Evolutionary conservation across 2,888 invertebrate species (phyloP).

Genomic region (Ochropacha duplaris): DNA sequence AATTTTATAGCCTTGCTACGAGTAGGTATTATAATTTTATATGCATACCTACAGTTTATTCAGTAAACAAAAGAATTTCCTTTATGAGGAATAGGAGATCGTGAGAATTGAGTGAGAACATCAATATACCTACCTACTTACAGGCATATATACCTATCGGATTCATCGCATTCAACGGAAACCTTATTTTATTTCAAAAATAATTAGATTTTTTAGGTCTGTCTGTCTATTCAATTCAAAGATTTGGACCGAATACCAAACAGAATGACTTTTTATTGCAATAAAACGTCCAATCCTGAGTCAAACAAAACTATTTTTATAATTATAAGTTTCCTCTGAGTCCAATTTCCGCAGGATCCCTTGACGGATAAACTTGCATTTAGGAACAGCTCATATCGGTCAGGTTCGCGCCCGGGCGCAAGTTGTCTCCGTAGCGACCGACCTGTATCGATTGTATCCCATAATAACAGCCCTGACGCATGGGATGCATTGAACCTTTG

Average conservation of each 20-base stretch:
- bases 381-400: not conserved
- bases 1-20: not conserved
- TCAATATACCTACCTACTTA: too few species aligned
- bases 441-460: constrained; percentile 47
- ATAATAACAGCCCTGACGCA: constrained; percentile 17
- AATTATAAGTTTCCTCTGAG: too few species aligned
- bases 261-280: too few species aligned
- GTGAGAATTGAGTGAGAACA: not conserved
- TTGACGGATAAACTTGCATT: not conserved
- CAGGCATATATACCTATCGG: too few species aligned
- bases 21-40: too few species aligned
- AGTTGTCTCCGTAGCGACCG: constrained; percentile 39
- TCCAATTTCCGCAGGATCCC: too few species aligned
- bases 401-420: constrained; percentile 14
- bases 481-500: constrained; percentile 20
- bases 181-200: too few species aligned
- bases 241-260: too few species aligned
- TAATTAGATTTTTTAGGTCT: too few species aligned
- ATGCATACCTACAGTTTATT: not conserved
- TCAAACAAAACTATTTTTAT: not conserved
- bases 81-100: not conserved
- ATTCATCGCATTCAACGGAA: too few species aligned
- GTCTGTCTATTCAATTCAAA: too few species aligned
- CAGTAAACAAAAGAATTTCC: not conserved
- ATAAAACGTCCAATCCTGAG: not conserved